Evolutionary conservation across 2,888 invertebrate species (phyloP), one percentile per base, ranked within the genome.

Genomic region (Ametastegia equiseti): DNA sequence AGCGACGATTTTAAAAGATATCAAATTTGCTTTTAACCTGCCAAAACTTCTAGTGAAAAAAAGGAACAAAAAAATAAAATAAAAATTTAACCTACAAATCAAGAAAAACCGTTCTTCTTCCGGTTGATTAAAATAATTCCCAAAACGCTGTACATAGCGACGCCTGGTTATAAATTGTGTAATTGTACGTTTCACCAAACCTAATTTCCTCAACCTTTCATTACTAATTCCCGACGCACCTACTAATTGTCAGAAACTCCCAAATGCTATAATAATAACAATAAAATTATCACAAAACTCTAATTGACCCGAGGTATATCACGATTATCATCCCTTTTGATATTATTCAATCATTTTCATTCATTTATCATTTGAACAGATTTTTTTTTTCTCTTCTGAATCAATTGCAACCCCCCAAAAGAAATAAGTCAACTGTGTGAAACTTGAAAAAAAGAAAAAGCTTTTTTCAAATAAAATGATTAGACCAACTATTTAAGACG

Each of bases 161-260:
- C 23, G 15, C 6, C n/a, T n/a, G 33, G 0, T 33, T 27, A 30
- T n/a, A 30, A 33, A n/a, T 33, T 63, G 33, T 33, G 63, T 63
- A 63, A 63, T 63, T 63, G 5, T 63, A 33, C 30, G 30, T 30
- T 63, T 23, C 13, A 4, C 33, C 6, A 6, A 63, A 33, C 33
- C 63, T 13, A n/a, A 27, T 63, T 7, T 33, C 65, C 33, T 19
- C 65, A 36, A 33, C 39, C 36, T 36, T 36, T 39, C 33, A 65
- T 65, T 65, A n/a, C n/a, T n/a, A 33, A 65, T 65, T 65, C 65
- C n/a, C 3, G 65, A 39, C 39, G 36, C 65, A 39, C 33, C 65
- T 36, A 39, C 65, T n/a, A n/a, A n/a, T n/a, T n/a, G n/a, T 36
- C 36, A 23, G 63, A 63, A 63, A 63, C 63, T 63, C 33, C 33